Conservation (phyloP, 92 coral and sea anemone genomes). For the Heliopora coerulea region DNA sequence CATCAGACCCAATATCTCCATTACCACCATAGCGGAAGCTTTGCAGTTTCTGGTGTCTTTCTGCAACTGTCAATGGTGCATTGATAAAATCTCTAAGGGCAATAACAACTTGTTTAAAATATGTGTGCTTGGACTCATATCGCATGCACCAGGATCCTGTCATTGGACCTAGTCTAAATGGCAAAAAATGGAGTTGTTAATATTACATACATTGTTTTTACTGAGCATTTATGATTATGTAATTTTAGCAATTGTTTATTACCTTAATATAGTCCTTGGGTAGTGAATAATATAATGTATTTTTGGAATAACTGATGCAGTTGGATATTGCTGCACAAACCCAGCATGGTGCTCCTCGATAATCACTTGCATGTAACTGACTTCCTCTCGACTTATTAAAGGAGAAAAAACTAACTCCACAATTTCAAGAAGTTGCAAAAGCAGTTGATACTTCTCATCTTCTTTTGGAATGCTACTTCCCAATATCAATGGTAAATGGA, state of each 20-base stretch:
- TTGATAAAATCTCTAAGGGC: slow-evolving; percentile 45
- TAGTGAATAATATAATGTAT: slow-evolving; percentile 63
- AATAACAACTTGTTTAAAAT: slow-evolving; percentile 39
- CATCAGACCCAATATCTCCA: too few relatives aligned
- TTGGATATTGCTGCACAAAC: slow-evolving; percentile 50
- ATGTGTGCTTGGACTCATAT: slow-evolving; percentile 48
- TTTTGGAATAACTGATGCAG: slow-evolving; percentile 60
- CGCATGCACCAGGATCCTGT: slow-evolving; percentile 49
- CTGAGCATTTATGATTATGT: too few relatives aligned
- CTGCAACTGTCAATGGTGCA: slow-evolving; percentile 45
- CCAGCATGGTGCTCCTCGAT: slow-evolving; percentile 57
- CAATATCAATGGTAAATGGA: slow-evolving; percentile 49
- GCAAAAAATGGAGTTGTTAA: not conserved
- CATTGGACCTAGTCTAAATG: slow-evolving; percentile 5
- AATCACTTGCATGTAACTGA: slow-evolving; percentile 48
- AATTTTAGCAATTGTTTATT: not conserved
- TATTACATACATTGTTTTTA: too few relatives aligned
- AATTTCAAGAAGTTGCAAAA: slow-evolving; percentile 42
- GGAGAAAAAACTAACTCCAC: slow-evolving; percentile 52
- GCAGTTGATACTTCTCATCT: slow-evolving; percentile 58
- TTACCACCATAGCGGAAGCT: slow-evolving; percentile 28
- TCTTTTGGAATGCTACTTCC: slow-evolving; percentile 50
- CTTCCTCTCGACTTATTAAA: slow-evolving; percentile 27
- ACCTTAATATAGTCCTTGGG: slow-evolving; percentile 31
- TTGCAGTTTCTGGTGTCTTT: slow-evolving; percentile 50